Percentiles rank a stretch among this genome's conserved stretches.
Conservation (phyloP, 2,888 invertebrate species). For the Drosophila formosana region DNA sequence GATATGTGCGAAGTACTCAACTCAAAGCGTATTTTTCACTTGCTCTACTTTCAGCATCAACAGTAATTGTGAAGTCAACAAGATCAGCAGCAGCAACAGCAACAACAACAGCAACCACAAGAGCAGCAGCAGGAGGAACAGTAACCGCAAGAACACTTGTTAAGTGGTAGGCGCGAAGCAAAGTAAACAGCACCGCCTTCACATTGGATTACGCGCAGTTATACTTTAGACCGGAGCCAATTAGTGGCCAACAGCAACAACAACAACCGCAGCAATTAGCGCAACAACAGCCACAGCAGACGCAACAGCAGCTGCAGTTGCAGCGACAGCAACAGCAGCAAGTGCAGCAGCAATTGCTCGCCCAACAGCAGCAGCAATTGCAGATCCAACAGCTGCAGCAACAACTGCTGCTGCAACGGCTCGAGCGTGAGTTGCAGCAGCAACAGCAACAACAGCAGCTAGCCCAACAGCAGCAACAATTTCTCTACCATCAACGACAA, state of each 20-base stretch:
- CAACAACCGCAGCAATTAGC: slow-evolving; percentile 63
- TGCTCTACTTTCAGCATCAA: slow-evolving; percentile 61
- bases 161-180: slow-evolving; percentile 61
- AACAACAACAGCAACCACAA: slow-evolving; percentile 21
- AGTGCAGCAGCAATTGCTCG: slow-evolving; percentile 76
- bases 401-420: slow-evolving; percentile 75
- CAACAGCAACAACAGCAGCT: slow-evolving; percentile 63
- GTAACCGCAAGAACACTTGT: slow-evolving; percentile 51
- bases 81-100: slow-evolving; percentile 23
- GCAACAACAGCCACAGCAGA: slow-evolving; percentile 56
- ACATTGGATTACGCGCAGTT: slow-evolving; percentile 85
- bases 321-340: slow-evolving; percentile 72
- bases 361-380: slow-evolving; percentile 80
- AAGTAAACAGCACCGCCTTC: slow-evolving; percentile 76
- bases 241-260: slow-evolving; percentile 84
- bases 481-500: slow-evolving; percentile 67
- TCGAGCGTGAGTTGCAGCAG: slow-evolving; percentile 76
- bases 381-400: slow-evolving; percentile 77
- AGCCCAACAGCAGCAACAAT: slow-evolving; percentile 64
- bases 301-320: slow-evolving; percentile 57
- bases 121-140: slow-evolving; percentile 19
- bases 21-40: slow-evolving; percentile 49
- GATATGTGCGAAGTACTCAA: slow-evolving; percentile 42
- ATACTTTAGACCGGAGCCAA: slow-evolving; percentile 85
- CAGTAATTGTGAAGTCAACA: slow-evolving; percentile 16